phyloP scores from a whole-genome alignment of 2,113 vertebrate species.

The Leucoraja erinaceus region DNA sequence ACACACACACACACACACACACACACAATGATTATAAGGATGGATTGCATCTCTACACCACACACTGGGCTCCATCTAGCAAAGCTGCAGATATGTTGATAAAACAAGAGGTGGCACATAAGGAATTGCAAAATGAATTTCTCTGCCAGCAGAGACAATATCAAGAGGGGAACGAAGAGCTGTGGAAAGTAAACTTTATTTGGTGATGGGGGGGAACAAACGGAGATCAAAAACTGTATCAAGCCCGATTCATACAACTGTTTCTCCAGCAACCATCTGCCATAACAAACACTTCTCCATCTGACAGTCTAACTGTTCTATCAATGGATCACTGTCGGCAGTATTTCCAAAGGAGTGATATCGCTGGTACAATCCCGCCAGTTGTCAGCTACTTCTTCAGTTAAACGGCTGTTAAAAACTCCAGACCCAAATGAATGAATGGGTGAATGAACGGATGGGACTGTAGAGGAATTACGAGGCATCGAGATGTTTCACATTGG shows the following conservation, averaged over 20 bases:
- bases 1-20: too few relatives aligned
- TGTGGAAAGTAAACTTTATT: background rate
- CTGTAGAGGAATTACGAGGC: background rate
- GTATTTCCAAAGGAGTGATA: background rate
- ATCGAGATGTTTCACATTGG: background rate
- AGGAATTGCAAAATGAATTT: slow-evolving; percentile 9
- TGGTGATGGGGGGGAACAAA: background rate
- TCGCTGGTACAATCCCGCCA: too few relatives aligned
- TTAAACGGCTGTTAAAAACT: background rate
- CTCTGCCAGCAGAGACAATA: background rate
- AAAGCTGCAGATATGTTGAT: background rate
- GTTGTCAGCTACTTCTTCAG: background rate
- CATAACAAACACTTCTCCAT: background rate
- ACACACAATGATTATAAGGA: background rate
- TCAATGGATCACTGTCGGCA: background rate
- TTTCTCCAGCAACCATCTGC: background rate
- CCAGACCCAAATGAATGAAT: too few relatives aligned
- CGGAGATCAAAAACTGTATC: background rate
- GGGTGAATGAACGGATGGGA: background rate
- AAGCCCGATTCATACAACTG: background rate
- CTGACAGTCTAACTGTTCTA: background rate
- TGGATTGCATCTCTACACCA: background rate
- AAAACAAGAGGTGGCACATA: background rate
- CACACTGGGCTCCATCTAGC: background rate
- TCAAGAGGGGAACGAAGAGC: background rate